phyloP scores from a whole-genome alignment of 2,113 vertebrate genomes.

The Tinamus guttatus region DNA sequence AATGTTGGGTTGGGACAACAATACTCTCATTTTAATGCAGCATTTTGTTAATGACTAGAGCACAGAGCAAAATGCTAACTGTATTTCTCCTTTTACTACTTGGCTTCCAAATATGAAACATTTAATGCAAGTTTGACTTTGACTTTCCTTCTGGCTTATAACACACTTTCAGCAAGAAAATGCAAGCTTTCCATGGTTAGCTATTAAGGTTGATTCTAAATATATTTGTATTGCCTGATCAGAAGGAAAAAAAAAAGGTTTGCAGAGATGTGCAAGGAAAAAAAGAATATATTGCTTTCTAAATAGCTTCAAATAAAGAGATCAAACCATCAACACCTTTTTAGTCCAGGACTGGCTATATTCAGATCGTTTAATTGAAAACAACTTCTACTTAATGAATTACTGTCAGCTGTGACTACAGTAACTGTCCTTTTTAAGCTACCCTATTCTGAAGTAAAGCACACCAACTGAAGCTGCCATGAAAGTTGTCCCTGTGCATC shows the following conservation, averaged over 20 bases:
- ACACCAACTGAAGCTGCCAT: background rate
- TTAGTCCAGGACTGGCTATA: background rate
- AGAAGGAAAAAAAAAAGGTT: background rate
- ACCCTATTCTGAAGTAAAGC: background rate
- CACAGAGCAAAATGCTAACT: background rate
- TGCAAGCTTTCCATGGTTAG: background rate
- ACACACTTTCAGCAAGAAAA: background rate
- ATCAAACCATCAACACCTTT: background rate
- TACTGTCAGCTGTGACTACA: background rate
- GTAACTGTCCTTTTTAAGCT: background rate
- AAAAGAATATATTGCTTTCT: background rate
- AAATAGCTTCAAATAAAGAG: background rate
- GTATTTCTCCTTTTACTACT: background rate
- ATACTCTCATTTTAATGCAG: background rate
- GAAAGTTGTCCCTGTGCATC: background rate
- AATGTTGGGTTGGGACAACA: background rate
- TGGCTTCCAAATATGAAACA: background rate
- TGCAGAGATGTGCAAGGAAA: background rate
- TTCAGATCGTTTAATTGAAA: background rate
- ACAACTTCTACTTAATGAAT: background rate
- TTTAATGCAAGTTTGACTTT: background rate
- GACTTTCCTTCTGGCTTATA: background rate
- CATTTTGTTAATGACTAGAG: background rate
- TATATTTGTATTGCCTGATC: background rate
- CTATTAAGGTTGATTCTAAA: background rate